Conservation (phyloP, 2,797 vertebrate species). For the Decapterus maruadsi region DNA sequence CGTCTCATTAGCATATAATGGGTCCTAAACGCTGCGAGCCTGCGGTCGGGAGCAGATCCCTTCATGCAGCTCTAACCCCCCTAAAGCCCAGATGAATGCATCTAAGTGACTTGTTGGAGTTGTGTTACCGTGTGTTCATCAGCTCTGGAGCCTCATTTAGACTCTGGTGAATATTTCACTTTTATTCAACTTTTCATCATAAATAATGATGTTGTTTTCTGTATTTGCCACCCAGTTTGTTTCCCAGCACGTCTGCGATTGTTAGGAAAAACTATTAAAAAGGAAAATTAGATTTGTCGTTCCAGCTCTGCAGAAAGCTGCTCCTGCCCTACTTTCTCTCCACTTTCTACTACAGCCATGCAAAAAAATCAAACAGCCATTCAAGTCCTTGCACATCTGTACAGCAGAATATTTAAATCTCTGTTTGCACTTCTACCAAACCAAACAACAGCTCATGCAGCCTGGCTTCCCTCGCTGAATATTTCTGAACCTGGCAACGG, state of each 20-base stretch:
- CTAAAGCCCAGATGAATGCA: neutral
- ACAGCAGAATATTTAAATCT: neutral
- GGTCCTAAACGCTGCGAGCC: neutral
- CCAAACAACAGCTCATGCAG: neutral
- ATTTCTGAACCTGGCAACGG: constrained; percentile 6
- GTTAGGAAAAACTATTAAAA: neutral
- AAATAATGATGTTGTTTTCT: neutral
- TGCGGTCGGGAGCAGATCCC: neutral
- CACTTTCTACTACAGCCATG: neutral
- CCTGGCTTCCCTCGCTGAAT: constrained; percentile 4
- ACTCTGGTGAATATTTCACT: too few species aligned
- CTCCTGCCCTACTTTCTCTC: neutral
- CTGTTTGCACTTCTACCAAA: neutral
- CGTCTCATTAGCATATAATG: neutral
- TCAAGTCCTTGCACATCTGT: neutral
- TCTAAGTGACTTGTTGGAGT: neutral
- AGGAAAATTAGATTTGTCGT: neutral
- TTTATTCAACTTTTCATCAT: too few species aligned
- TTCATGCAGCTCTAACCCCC: neutral
- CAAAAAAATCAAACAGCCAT: neutral
- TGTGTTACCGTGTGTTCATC: neutral
- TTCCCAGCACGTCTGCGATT: neutral
- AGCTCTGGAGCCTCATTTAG: neutral
- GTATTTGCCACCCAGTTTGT: neutral
- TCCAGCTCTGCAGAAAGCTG: too few species aligned